Conservation (phyloP, 2,888 invertebrate genomes). For the Oligia fasciuncula region DNA sequence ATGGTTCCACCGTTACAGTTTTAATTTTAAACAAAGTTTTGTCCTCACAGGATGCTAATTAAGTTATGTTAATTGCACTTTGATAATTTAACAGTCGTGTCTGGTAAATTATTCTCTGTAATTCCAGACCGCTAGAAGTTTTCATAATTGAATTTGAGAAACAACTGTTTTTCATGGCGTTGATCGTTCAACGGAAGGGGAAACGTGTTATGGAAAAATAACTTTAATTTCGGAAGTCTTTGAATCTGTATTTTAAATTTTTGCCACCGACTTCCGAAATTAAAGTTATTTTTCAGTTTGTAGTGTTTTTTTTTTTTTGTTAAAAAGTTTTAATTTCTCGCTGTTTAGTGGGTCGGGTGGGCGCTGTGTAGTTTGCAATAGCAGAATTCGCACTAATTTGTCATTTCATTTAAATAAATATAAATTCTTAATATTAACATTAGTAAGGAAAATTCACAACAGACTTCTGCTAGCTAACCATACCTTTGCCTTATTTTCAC, state of each 20-base stretch:
- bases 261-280: no score
- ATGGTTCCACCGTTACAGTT: constrained; percentile 25
- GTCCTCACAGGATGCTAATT: constrained; percentile 53
- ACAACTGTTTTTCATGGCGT: constrained; percentile 42
- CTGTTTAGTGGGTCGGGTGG: no score
- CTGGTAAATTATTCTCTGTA: constrained; percentile 48
- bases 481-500: background rate
- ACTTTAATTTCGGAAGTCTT: no score
- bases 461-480: background rate
- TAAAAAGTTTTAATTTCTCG: no score
- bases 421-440: no score
- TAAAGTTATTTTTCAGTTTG: no score
- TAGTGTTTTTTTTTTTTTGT: no score
- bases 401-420: no score
- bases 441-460: background rate
- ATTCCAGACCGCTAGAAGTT: constrained; percentile 44
- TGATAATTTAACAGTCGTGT: constrained; percentile 56
- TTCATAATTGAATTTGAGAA: constrained; percentile 59
- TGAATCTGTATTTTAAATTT: no score
- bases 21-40: constrained; percentile 42
- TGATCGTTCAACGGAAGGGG: background rate
- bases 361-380: no score
- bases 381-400: no score
- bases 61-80: constrained; percentile 52
- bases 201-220: background rate